Evolutionary conservation across 2,113 vertebrate genomes (phyloP), one percentile per base, ranked within the genome.

Genomic region (Ia io): DNA sequence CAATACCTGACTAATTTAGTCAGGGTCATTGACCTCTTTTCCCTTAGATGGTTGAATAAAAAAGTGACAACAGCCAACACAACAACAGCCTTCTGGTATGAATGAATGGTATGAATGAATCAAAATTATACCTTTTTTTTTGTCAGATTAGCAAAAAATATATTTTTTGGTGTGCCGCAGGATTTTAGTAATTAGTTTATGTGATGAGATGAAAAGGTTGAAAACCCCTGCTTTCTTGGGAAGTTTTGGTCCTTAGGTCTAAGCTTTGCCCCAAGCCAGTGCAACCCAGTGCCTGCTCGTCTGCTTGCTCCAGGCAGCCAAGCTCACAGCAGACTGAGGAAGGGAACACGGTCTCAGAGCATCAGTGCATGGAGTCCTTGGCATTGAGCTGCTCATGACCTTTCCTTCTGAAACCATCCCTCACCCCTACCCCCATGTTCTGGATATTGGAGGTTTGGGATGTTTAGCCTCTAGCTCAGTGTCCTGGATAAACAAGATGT

Each of bases 401-500:
- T 59, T 69, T 90, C 37, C 65, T 73, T 74, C 47, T 40, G n/a
- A 35, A 49, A 56, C 23, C 22, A 30, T 30, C 32, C 9, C 35
- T 51, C 6, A 9, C 6, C 59, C 35, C 0, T 18, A 9, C 22
- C 22, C 47, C 61, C 30, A 9, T 12, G 42, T 23, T 80, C 49
- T 95, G 44, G n/a, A 40, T 76, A 37, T 47, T 84, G 51, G 70
- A 86, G 35, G 53, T 78, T 35, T 40, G 47, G 47, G 61, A 18
- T 49, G 56, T 78, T 78, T 70, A 73, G 42, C 61, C 30, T 88
- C 47, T 51, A 53, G 53, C 74, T 63, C 51, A 73, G 49, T 12
- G 16, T 76, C 37, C 88, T 53, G 67, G 51, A n/a, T 78, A 63
- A 79, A 90, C 82, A 94, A 88, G 23, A n/a, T 6, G 12, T 17